Conservation (phyloP, 92 coral and sea anemone species). For the Epizoanthus illoricatus region DNA sequence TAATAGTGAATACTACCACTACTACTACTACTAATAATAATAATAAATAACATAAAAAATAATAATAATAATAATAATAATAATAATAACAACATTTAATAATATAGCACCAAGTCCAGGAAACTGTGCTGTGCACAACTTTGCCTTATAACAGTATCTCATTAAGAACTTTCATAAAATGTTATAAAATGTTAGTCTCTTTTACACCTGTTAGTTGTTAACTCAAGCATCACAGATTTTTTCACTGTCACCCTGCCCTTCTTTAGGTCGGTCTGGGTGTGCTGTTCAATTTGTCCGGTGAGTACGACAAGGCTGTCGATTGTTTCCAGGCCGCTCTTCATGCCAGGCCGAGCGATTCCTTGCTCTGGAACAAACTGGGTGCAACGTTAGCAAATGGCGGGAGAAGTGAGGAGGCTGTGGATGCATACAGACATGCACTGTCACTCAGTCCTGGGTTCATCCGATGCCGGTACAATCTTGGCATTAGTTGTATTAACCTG, state of each 20-base stretch:
- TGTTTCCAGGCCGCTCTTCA: slow-evolving; percentile 93
- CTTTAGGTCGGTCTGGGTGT: slow-evolving; percentile 96
- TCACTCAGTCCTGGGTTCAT: slow-evolving; percentile 94
- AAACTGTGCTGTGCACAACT: too few species aligned
- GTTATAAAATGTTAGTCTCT: too few species aligned
- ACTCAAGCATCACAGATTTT: not conserved
- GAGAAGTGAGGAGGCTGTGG: slow-evolving; percentile 99
- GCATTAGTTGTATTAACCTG: slow-evolving; percentile 94
- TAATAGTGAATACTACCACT: too few species aligned
- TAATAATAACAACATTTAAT: too few species aligned
- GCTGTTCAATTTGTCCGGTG: slow-evolving; percentile 94
- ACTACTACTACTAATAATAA: too few species aligned
- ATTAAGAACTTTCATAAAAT: too few species aligned
- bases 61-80: too few species aligned
- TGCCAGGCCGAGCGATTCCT: slow-evolving; percentile 81
- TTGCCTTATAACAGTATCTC: too few species aligned
- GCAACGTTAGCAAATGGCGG: slow-evolving; percentile 99
- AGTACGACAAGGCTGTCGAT: slow-evolving; percentile 96
- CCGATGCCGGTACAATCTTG: slow-evolving; percentile 93
- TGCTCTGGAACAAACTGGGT: slow-evolving; percentile 95
- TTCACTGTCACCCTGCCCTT: not conserved
- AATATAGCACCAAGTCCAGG: too few species aligned
- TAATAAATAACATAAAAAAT: too few species aligned
- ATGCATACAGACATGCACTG: slow-evolving; percentile 97
- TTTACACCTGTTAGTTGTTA: too few species aligned